phyloP scores from a whole-genome alignment of 2,113 vertebrate genomes.

The Corythaeola cristata region DNA sequence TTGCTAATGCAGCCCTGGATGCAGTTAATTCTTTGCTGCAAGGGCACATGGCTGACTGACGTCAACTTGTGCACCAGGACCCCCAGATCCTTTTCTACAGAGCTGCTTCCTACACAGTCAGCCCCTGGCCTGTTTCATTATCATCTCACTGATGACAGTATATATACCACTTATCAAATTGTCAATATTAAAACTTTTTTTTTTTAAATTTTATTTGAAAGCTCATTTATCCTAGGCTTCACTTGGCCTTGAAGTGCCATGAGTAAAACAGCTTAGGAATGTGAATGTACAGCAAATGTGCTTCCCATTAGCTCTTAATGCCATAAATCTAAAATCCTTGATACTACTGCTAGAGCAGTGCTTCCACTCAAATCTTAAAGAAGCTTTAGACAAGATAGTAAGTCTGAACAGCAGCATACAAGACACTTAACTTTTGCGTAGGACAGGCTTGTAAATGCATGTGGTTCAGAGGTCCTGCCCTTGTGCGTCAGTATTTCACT shows the following conservation, averaged over 20 bases:
- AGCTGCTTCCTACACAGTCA: background rate
- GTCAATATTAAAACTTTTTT: background rate
- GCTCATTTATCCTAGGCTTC: background rate
- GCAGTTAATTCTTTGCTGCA: background rate
- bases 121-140: background rate
- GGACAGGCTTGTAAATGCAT: background rate
- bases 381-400: background rate
- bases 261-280: background rate
- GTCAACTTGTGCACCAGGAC: background rate
- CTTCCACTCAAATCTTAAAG: background rate
- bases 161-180: background rate
- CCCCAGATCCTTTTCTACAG: background rate
- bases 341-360: background rate
- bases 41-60: background rate
- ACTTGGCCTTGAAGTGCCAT: background rate
- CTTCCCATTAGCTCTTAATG: constrained; percentile 33
- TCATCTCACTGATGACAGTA: background rate
- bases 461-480: background rate
- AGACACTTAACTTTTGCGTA: background rate
- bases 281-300: background rate
- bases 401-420: background rate
- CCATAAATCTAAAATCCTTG: constrained; percentile 28
- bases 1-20: background rate
- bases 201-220: background rate
- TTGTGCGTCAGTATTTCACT: background rate